phyloP scores from a whole-genome alignment of 2,797 vertebrate species.

The Borostomias antarcticus region DNA sequence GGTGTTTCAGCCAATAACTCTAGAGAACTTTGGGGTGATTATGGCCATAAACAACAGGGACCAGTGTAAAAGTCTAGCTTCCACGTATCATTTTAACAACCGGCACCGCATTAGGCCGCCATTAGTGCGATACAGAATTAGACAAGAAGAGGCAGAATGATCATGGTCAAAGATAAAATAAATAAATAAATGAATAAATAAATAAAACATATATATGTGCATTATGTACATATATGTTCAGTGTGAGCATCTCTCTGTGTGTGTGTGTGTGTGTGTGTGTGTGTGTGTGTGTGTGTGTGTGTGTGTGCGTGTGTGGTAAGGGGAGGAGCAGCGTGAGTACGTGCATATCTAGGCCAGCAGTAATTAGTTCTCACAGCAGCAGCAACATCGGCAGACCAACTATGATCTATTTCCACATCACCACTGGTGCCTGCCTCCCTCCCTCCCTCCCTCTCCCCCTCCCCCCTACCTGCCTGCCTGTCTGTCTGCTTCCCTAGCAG shows the following conservation, averaged over 20 bases:
- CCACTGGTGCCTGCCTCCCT: constrained; percentile 22
- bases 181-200: too few relatives aligned
- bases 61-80: constrained; percentile 19
- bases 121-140: constrained; percentile 25
- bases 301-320: constrained; percentile 6
- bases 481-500: not conserved
- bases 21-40: constrained; percentile 45
- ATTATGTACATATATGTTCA: too few relatives aligned
- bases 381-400: constrained; percentile 35
- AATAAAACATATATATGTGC: too few relatives aligned
- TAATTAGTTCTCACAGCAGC: constrained; percentile 57
- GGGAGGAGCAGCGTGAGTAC: constrained; percentile 33
- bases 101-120: constrained; percentile 34
- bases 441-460: not conserved
- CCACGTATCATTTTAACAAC: constrained; percentile 30
- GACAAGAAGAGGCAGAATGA: constrained; percentile 19
- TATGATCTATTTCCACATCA: constrained; percentile 50
- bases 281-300: constrained; percentile 12
- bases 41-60: constrained; percentile 33
- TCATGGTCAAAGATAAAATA: not conserved
- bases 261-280: not conserved
- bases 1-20: not conserved
- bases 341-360: constrained; percentile 62
- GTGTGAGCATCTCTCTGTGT: too few relatives aligned
- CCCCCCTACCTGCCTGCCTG: not conserved